Evolutionary conservation across 2,888 invertebrate genomes (phyloP), one percentile per base, ranked within the genome.

Genomic region (Parnassius orleans): DNA sequence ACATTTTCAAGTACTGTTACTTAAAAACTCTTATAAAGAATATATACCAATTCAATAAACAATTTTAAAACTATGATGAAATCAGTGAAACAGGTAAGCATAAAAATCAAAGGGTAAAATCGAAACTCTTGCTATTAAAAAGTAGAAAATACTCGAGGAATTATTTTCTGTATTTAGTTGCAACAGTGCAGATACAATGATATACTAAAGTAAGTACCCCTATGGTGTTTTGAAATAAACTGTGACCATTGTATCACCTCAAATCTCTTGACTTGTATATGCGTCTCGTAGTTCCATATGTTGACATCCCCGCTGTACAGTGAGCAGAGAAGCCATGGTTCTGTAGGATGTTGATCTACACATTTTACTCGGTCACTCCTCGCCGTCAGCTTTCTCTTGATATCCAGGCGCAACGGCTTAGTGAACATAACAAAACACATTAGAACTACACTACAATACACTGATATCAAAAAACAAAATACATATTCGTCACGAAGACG

Each of bases 261-360:
- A 77, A 98, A 97, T 72, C 96, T 95, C 72, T 91, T 91, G 71
- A 97, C 96, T 72, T 97, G 93, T 75, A 95, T 95, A 86, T 99
- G 99, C 66, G 96, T 97, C 83, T 99, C 99, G 90, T 98, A 96
- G 85, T 99, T 99, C 99, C 99, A 99, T 79, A 99, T 97, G 93
- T 99, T 99, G 74, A 99, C 98, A 91, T 99, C 98, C 73, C 99
- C 99, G 91, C 98, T 99, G 93, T 99, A 99, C 44, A 99, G 93
- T 48, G 98, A 98, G 75, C 98, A 99, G 59, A 99, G 93, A 94
- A 99, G 97, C 99, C 99, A 99, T 70, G 99, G 98, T 84, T 99
- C 99, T 50, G 96, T 94, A 0, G 99, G 99, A 87, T 99, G 99
- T 71, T 99, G 94, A 87, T 99, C 99, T 11, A 98, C 98, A 84